A percentile compares a stretch with the other conserved stretches of the same genome.
phyloP scores from a whole-genome alignment of 1,140 invertebrate species.

The Conus betulinus region DNA sequence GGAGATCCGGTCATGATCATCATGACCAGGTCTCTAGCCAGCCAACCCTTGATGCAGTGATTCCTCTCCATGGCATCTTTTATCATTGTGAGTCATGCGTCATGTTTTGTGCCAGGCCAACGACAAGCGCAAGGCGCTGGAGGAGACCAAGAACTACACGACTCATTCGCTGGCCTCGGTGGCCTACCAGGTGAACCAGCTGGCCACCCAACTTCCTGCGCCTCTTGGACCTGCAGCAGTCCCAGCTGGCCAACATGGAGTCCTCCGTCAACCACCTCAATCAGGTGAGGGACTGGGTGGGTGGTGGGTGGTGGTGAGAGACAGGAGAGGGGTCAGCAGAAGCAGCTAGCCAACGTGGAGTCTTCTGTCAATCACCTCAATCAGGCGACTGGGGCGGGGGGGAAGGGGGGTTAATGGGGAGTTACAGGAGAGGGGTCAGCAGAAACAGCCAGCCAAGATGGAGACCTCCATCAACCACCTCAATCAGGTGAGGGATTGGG shows the following conservation, averaged over 20 bases:
- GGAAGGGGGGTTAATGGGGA: no score
- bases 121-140: constrained; percentile 93
- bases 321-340: no score
- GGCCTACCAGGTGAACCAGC: constrained; percentile 98
- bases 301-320: no score
- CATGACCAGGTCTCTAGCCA: no score
- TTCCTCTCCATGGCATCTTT: no score
- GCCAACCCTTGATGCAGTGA: no score
- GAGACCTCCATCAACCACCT: constrained; percentile 75
- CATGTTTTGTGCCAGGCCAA: constrained; percentile 80
- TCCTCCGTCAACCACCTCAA: constrained; percentile 78
- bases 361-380: no score
- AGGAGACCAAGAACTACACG: constrained; percentile 98
- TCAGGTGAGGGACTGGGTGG: constrained; percentile 80
- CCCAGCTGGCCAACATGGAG: constrained; percentile 94
- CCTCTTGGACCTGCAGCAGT: constrained; percentile 93
- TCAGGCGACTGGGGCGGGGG: no score
- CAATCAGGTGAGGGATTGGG: constrained; percentile 82
- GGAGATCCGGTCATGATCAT: no score
- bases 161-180: constrained; percentile 98
- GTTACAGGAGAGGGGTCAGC: constrained; percentile 65
- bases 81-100: no score
- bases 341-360: no score
- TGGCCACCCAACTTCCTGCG: constrained; percentile 98
- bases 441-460: constrained; percentile 94